Evolutionary conservation across 1,140 invertebrate genomes (phyloP), one percentile per base, ranked within the genome.

Genomic region (Sycobia sp.): DNA sequence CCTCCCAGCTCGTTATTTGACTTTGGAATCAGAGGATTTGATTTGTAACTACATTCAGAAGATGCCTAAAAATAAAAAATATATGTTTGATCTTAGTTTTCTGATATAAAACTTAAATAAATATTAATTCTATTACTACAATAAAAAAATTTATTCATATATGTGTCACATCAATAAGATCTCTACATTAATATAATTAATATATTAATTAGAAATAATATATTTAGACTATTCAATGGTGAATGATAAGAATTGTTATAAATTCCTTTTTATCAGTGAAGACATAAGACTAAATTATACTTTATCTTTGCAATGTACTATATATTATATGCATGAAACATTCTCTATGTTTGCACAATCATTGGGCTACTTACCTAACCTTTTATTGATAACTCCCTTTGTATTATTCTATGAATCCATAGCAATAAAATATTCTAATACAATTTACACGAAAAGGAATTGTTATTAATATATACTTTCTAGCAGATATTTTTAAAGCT

Each of bases 31-130:
- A 75, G 78, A 75, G 85, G 84, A 80, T 84, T 86, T 72, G 84
- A 85, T 81, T 86, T 86, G 76, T 85, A 86, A 81, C 84, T 86
- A 83, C 82, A 82, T 75, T 84, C 83, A 71, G 84, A 82, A 61
- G 81, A 84, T 76, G 83, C 80, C 85, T 86, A 70, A 22, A 83
- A 83, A 66, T 39, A 1, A 41, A 57, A 64, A 64, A 38, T 29
- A 41, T 25, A 60, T 60, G 51, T 54, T 22, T n/a, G 18, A 18
- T 18, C 13, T 5, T 46, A 46, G 9, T 13, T 23, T 57, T 57
- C 32, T n/a, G n/a, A n/a, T n/a, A n/a, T n/a, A n/a, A 25, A 32
- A 13, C 32, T 34, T 5, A 32, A 23, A 34, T 9, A 34, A 38
- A 38, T 54, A 36, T 54, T 20, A 43, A 50, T 44, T 20, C 22